Evolutionary conservation across 2,797 vertebrate species (phyloP).

Genomic region (Momotus momota): DNA sequence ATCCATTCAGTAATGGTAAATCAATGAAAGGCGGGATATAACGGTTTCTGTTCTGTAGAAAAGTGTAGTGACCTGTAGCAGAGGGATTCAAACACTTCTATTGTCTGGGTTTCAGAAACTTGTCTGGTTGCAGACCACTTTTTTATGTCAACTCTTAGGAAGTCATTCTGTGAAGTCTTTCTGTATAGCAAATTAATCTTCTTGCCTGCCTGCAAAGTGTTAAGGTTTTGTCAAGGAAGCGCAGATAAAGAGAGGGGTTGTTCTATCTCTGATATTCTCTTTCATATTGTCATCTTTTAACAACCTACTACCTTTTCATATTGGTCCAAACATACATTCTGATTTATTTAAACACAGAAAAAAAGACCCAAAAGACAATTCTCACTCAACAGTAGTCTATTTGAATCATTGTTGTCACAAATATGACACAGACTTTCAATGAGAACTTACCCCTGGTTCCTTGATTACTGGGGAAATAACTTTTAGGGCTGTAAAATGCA

Average conservation of each 20-base stretch:
- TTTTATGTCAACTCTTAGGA: neutral
- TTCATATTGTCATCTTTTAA: neutral
- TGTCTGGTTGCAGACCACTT: neutral
- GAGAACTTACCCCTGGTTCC: neutral
- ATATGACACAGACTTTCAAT: neutral
- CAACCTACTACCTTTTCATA: neutral
- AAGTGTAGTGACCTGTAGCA: neutral
- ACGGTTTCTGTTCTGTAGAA: neutral
- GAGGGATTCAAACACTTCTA: neutral
- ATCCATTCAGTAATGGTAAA: conserved; percentile 35
- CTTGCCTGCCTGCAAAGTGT: neutral
- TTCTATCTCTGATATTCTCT: neutral
- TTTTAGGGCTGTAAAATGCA: neutral
- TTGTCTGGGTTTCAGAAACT: neutral
- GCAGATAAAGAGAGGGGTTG: neutral
- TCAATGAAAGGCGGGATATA: neutral
- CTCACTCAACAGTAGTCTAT: neutral
- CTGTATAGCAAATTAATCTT: neutral
- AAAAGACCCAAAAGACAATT: neutral
- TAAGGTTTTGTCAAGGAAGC: neutral
- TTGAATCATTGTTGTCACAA: neutral
- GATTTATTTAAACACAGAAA: neutral
- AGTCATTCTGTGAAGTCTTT: neutral
- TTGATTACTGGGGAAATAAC: neutral
- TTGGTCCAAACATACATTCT: neutral